Evolutionary conservation across 1,140 invertebrate genomes (phyloP).

Genomic region (Saxidomus purpurata): DNA sequence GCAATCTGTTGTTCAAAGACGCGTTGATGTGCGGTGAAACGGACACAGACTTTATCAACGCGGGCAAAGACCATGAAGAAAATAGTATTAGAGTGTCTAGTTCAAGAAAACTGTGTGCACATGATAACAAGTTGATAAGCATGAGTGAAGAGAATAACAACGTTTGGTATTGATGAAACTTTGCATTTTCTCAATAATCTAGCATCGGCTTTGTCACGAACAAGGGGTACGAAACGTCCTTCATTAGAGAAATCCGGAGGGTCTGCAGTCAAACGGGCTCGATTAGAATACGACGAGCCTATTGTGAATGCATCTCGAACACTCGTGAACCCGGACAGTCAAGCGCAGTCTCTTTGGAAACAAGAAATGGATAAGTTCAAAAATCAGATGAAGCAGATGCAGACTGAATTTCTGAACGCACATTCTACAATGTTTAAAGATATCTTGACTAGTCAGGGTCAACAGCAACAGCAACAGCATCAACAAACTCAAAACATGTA

Average conservation of each 20-base stretch:
- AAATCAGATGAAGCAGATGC: background rate
- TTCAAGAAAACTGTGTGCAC: too few species aligned
- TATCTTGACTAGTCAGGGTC: background rate
- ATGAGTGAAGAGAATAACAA: background rate
- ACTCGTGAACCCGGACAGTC: background rate
- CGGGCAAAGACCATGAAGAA: background rate
- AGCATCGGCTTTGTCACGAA: background rate
- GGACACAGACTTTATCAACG: background rate
- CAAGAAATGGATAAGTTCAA: background rate
- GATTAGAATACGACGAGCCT: background rate
- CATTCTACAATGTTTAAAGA: background rate
- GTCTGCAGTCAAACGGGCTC: background rate
- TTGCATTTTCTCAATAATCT: background rate
- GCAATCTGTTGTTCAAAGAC: background rate
- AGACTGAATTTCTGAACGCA: background rate
- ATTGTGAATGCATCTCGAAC: background rate
- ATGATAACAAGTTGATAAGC: too few species aligned
- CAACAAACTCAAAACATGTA: background rate
- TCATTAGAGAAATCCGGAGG: background rate
- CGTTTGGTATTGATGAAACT: background rate
- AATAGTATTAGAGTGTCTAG: background rate
- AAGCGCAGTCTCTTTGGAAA: background rate
- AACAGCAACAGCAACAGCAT: background rate
- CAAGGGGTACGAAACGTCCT: background rate
- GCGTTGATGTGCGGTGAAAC: slow-evolving; percentile 4